Evolutionary conservation across 1,140 invertebrate genomes (phyloP).

Genomic region (Laupala kohalensis): DNA sequence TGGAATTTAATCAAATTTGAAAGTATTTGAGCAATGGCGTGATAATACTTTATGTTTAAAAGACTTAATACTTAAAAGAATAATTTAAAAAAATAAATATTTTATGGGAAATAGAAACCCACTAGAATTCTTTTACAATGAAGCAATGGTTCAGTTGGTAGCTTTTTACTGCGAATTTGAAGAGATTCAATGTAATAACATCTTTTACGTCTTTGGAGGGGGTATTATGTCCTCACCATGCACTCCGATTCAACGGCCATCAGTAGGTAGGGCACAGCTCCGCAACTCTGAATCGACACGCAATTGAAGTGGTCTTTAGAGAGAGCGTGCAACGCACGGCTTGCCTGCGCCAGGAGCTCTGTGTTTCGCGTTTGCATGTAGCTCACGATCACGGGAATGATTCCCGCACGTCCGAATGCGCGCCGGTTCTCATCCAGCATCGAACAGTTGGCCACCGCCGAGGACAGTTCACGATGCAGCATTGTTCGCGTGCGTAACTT

Average conservation of each 20-base stretch:
- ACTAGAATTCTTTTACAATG: too few relatives aligned
- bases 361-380: background rate
- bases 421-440: background rate
- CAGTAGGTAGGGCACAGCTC: background rate
- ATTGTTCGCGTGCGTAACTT: background rate
- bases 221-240: too few relatives aligned
- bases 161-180: too few relatives aligned
- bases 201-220: too few relatives aligned
- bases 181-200: too few relatives aligned
- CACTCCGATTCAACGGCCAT: background rate
- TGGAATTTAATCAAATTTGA: too few relatives aligned
- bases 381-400: background rate
- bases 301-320: background rate
- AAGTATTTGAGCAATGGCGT: too few relatives aligned
- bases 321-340: background rate
- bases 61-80: too few relatives aligned
- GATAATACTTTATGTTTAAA: too few relatives aligned
- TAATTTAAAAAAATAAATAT: too few relatives aligned
- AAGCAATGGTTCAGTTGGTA: too few relatives aligned
- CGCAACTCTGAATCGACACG: background rate
- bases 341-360: background rate
- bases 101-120: too few relatives aligned
- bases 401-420: background rate
- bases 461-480: background rate
- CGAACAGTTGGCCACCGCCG: background rate